phyloP scores from a whole-genome alignment of 2,797 vertebrate genomes.

The Anguilla pacifica region DNA sequence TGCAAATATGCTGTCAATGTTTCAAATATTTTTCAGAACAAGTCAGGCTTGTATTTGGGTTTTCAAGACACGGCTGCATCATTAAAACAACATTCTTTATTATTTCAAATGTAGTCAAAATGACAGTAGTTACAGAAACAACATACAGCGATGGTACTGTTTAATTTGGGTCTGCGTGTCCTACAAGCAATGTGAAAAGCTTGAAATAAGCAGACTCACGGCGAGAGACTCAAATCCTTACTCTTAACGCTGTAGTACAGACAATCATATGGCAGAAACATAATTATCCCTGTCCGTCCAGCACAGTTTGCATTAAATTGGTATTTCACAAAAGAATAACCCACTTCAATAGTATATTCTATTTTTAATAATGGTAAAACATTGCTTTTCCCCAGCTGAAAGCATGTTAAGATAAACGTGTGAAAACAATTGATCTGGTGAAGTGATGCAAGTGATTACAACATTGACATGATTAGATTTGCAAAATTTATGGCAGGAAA shows the following conservation, averaged over 20 bases:
- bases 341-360: constrained; percentile 39
- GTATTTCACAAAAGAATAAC: constrained; percentile 43
- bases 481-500: constrained; percentile 22
- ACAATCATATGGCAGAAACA: constrained; percentile 32
- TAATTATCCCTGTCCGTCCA: constrained; percentile 33
- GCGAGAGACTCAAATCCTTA: constrained; percentile 28
- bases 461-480: constrained; percentile 25
- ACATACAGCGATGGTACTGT: constrained; percentile 67
- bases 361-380: constrained; percentile 43
- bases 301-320: constrained; percentile 36
- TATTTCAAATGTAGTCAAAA: constrained; percentile 79
- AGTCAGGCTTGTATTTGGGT: neutral
- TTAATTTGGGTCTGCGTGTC: constrained; percentile 58
- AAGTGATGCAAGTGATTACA: constrained; percentile 51
- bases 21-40: neutral
- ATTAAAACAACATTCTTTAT: constrained; percentile 67
- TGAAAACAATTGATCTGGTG: constrained; percentile 52
- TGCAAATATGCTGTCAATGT: neutral
- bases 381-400: constrained; percentile 44
- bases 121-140: constrained; percentile 74
- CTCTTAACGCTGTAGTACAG: constrained; percentile 34
- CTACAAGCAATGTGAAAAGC: constrained; percentile 49
- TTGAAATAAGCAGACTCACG: constrained; percentile 50
- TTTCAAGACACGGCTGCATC: constrained; percentile 17
- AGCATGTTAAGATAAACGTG: constrained; percentile 21